Percentiles rank a stretch among this genome's conserved stretches.
These are phyloP conservation scores for Drosophila santomea DNA, from an alignment of 1,140 invertebrate genomes.

Conservation along the genomic window DNA sequence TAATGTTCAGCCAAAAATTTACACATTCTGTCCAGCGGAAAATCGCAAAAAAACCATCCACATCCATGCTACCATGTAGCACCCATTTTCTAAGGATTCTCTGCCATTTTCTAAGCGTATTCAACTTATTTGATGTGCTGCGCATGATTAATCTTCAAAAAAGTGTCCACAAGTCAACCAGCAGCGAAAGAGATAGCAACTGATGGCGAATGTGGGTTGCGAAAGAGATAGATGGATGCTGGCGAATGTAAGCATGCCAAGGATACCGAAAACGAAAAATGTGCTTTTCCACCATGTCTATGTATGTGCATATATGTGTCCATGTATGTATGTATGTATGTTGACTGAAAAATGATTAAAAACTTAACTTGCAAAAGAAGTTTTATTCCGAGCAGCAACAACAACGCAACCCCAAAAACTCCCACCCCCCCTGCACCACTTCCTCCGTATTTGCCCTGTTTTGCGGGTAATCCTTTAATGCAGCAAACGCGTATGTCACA, in stretches of 20 bases:
- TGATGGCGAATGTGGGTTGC: slow-evolving; percentile 13
- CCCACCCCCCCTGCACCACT: background rate
- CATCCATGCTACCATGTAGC: slow-evolving; percentile 15
- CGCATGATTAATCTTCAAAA: slow-evolving; percentile 65
- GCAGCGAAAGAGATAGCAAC: slow-evolving; percentile 8
- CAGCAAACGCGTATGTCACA: slow-evolving; percentile 73
- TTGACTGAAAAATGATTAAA: slow-evolving; percentile 76
- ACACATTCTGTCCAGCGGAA: slow-evolving; percentile 10
- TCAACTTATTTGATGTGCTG: slow-evolving; percentile 63
- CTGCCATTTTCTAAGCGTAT: slow-evolving; percentile 43
- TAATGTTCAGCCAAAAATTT: slow-evolving; percentile 22
- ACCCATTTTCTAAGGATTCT: slow-evolving; percentile 29
- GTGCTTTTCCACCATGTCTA: slow-evolving; percentile 18
- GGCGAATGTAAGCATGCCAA: slow-evolving; percentile 48
- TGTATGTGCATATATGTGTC: background rate
- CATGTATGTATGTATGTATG: slow-evolving; percentile 13
- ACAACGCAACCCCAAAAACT: background rate
- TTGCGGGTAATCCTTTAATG: slow-evolving; percentile 73
- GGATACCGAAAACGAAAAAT: slow-evolving; percentile 49
- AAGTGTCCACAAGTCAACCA: slow-evolving; percentile 13
- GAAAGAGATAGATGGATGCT: slow-evolving; percentile 41
- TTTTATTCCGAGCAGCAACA: slow-evolving; percentile 41
- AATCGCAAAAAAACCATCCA: slow-evolving; percentile 8
- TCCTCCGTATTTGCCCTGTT: slow-evolving; percentile 26
- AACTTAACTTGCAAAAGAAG: slow-evolving; percentile 74